Evolutionary conservation across 1,140 invertebrate genomes (phyloP), one percentile per base, ranked within the genome.

Genomic region (Uloborus diversus): DNA sequence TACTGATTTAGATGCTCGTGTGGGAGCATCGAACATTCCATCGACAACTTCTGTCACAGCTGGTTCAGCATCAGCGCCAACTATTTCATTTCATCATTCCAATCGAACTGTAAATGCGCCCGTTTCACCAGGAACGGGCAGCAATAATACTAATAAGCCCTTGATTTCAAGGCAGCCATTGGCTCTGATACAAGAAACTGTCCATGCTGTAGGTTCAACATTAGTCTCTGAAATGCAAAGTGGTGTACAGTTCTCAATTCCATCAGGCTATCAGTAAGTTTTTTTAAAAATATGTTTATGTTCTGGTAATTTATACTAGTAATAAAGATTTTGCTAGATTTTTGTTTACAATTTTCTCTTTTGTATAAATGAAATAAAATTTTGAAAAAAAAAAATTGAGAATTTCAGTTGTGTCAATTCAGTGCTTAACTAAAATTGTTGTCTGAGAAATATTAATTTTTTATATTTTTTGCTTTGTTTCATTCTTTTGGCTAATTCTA

Each of bases 211-310:
- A 30, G 73, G 73, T 37, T 11, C 69, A 20, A 32, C 42, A 20
- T 17, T 30, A 11, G 32, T 9, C 33, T 49, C 69, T 28, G 70
- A 75, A 32, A 78, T 78, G 73, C 73, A 78, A 51, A 78, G 73
- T 42, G 49, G 73, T n/a, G 28, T 78, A n/a, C 73, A 78, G 32
- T 78, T 56, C 28, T 76, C 71, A 35, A 1, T 78, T 23, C 61
- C 73, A n/a, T 56, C 73, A 27, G 49, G 73, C 62, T 78, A 78
- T 30, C 73, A 78, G 73, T 78, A 42, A 78, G 49, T 66, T 32
- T 25, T 4, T 5, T 59, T 59, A 11, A 28, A 59, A 59, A 59
- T 9, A 9, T 17, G 9, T 47, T 17, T 47, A 9, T 47, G 37
- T 47, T 9, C 9, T 9, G 7, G 37, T 47, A 17, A 17, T 9